These are phyloP conservation scores for Pseudomyrmex dendroicus DNA, from an alignment of 1,140 invertebrate species.

Conservation along the genomic window DNA sequence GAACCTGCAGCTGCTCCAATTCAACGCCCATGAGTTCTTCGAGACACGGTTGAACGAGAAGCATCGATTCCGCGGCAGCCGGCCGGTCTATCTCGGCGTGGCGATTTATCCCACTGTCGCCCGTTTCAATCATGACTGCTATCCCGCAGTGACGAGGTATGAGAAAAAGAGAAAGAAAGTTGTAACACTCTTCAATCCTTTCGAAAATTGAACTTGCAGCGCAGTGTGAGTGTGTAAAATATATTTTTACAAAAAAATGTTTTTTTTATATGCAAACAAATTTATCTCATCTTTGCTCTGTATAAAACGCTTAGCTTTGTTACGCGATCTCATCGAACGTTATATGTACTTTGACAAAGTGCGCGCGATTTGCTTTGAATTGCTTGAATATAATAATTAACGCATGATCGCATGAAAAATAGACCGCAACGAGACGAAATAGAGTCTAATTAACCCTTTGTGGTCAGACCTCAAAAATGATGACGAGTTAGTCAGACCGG, in stretches of 20 bases:
- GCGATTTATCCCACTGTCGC: constrained; percentile 92
- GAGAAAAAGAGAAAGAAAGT: background rate
- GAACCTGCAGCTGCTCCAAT: constrained; percentile 93
- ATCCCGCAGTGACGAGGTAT: constrained; percentile 91
- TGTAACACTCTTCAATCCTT: background rate
- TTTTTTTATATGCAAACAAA: background rate
- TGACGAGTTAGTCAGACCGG: too few relatives aligned
- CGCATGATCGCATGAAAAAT: constrained; percentile 14
- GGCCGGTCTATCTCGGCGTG: constrained; percentile 89
- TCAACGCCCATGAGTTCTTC: constrained; percentile 96
- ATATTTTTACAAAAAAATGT: background rate
- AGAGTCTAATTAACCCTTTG: constrained; percentile 9
- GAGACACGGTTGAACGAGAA: constrained; percentile 87
- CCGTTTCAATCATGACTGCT: constrained; percentile 95
- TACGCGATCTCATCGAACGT: constrained; percentile 12
- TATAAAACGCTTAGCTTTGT: background rate
- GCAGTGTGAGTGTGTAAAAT: too few relatives aligned
- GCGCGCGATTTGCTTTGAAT: constrained; percentile 23
- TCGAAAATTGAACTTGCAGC: too few relatives aligned
- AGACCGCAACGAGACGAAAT: constrained; percentile 3
- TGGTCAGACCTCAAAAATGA: too few relatives aligned
- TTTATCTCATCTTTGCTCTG: background rate
- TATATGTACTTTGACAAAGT: background rate
- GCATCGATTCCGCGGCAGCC: constrained; percentile 86
- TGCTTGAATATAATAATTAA: constrained; percentile 40